Evolutionary conservation across 2,113 vertebrate genomes (phyloP).

Genomic region (Cyprinodon brontotheroides): DNA sequence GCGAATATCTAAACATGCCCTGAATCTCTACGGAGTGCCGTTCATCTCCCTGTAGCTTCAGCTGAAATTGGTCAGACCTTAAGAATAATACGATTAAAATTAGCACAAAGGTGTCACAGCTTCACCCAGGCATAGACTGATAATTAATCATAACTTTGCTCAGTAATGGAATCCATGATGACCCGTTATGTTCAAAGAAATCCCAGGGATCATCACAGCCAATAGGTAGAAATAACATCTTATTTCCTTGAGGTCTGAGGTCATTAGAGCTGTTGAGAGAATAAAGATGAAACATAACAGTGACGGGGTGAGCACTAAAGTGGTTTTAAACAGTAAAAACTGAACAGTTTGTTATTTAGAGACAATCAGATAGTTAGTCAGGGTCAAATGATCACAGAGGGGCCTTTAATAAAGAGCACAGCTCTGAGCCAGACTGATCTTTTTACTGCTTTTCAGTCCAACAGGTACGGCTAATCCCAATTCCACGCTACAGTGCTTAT

Average conservation of each 20-base stretch:
- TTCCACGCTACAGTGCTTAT: constrained; percentile 68
- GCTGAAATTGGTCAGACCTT: constrained; percentile 22
- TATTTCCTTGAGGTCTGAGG: constrained; percentile 25
- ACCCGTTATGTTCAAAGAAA: constrained; percentile 34
- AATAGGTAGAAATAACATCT: constrained; percentile 48
- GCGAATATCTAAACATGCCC: background rate
- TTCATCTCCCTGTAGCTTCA: constrained; percentile 8
- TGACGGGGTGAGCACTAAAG: background rate
- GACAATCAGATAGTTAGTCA: background rate
- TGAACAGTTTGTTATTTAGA: background rate
- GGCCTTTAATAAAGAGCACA: constrained; percentile 19
- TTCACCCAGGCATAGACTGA: constrained; percentile 22
- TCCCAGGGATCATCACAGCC: constrained; percentile 18
- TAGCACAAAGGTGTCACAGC: constrained; percentile 43
- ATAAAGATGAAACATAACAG: background rate
- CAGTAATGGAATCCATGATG: constrained; percentile 45
- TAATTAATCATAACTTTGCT: constrained; percentile 46
- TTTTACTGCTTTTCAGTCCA: constrained; percentile 40
- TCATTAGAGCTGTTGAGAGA: constrained; percentile 21
- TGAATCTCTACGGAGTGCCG: constrained; percentile 42
- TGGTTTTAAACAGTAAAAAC: constrained; percentile 3
- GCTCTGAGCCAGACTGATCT: constrained; percentile 13
- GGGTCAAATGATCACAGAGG: constrained; percentile 14
- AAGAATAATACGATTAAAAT: constrained; percentile 32
- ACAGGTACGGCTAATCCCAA: constrained; percentile 66